phyloP scores from a whole-genome alignment of 1,140 invertebrate species.

The Drosophila nigromelanica region DNA sequence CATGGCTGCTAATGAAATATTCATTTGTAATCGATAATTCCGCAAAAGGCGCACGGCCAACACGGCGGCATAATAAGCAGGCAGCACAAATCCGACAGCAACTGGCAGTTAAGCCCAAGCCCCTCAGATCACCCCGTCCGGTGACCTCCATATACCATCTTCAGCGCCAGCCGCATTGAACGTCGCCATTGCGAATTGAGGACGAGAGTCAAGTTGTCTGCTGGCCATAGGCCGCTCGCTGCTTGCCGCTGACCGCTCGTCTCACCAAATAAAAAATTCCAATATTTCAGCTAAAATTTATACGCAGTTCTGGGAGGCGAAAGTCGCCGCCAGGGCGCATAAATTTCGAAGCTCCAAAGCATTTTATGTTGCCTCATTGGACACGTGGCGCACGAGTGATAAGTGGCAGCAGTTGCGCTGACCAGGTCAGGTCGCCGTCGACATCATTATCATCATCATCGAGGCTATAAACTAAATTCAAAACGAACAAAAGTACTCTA shows the following conservation, averaged over 20 bases:
- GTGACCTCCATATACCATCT: constrained; percentile 4
- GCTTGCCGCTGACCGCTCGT: background rate
- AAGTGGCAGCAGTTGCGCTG: constrained; percentile 6
- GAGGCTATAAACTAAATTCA: background rate
- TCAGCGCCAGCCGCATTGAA: constrained; percentile 55
- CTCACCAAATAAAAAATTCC: constrained; percentile 42
- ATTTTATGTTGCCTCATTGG: constrained; percentile 39
- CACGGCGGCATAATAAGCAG: constrained; percentile 74
- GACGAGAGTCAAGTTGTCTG: constrained; percentile 74
- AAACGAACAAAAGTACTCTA: background rate
- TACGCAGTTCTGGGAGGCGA: constrained; percentile 46
- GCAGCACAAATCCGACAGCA: constrained; percentile 25
- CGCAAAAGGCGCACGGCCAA: constrained; percentile 62
- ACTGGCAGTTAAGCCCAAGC: constrained; percentile 12
- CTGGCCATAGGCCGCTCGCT: constrained; percentile 19
- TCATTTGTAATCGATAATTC: constrained; percentile 81
- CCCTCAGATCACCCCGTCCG: constrained; percentile 8
- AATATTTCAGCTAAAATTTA: constrained; percentile 69
- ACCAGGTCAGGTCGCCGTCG: constrained; percentile 19
- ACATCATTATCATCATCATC: constrained; percentile 2
- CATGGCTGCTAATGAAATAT: constrained; percentile 72
- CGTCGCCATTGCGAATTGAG: constrained; percentile 60
- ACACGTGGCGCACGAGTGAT: constrained; percentile 28
- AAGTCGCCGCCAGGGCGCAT: constrained; percentile 21
- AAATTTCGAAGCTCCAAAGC: constrained; percentile 33